A percentile compares a stretch with the other conserved stretches of the same genome.
These are phyloP conservation scores for Thalpophila matura DNA, from an alignment of 2,888 invertebrate species.

Conservation along the genomic window DNA sequence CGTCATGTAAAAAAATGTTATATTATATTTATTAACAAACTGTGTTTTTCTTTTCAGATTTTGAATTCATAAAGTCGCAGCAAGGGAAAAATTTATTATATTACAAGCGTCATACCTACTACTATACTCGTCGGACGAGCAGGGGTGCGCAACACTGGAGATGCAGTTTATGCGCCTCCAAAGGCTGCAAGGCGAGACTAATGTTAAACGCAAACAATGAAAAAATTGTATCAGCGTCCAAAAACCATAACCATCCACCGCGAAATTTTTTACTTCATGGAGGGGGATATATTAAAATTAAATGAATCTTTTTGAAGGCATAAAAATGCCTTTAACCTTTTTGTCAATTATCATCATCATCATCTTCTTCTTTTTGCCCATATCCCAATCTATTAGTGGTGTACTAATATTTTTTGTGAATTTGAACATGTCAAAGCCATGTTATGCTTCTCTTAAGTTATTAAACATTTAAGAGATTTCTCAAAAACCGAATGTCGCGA, in stretches of 20 bases:
- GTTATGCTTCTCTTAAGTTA: too few species aligned
- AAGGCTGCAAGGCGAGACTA: slow-evolving; percentile 28
- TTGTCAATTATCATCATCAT: too few species aligned
- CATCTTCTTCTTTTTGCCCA: not conserved
- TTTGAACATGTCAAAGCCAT: too few species aligned
- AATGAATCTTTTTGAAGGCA: too few species aligned
- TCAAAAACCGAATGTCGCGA: too few species aligned
- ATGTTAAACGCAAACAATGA: slow-evolving; percentile 10
- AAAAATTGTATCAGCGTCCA: not conserved
- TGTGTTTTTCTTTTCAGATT: slow-evolving; percentile 30
- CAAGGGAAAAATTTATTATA: slow-evolving; percentile 18
- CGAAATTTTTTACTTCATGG: slow-evolving; percentile 2
- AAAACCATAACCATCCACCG: slow-evolving; percentile 26
- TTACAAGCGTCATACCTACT: slow-evolving; percentile 9
- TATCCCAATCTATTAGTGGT: too few species aligned
- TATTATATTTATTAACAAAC: too few species aligned
- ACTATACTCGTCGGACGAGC: slow-evolving; percentile 2
- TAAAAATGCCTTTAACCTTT: too few species aligned
- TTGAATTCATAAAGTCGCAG: slow-evolving; percentile 15
- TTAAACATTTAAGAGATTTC: too few species aligned
- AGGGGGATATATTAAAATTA: slow-evolving; percentile 16
- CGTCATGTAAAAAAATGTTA: too few species aligned
- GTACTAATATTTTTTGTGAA: too few species aligned
- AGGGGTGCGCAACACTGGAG: slow-evolving; percentile 24
- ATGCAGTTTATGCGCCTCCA: slow-evolving; percentile 22